Conservation (phyloP, 2,797 vertebrate species). For the Liparis tanakae region DNA sequence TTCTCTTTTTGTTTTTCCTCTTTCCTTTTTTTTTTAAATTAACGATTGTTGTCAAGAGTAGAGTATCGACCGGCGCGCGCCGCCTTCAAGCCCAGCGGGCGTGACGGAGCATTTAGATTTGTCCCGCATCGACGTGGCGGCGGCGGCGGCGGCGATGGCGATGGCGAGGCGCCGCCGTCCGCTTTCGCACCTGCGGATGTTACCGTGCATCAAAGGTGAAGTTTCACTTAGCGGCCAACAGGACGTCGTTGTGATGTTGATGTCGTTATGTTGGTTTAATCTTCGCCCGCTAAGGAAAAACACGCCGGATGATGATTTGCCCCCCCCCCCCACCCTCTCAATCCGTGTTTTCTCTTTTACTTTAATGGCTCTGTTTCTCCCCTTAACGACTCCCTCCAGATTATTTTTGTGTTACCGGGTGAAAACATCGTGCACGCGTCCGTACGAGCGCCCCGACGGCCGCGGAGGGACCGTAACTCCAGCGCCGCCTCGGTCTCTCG, state of each 20-base stretch:
- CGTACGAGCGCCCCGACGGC: not conserved
- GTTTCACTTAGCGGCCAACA: constrained; percentile 23
- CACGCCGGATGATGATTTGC: constrained; percentile 44
- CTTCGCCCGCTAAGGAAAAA: constrained; percentile 27
- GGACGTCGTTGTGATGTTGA: constrained; percentile 23
- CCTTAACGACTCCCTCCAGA: constrained; percentile 57
- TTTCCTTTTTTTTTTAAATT: not conserved
- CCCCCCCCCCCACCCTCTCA: constrained; percentile 49
- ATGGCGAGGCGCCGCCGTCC: constrained; percentile 6
- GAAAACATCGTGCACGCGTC: constrained; percentile 44
- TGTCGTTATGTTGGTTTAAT: constrained; percentile 41
- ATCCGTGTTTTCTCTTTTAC: constrained; percentile 59
- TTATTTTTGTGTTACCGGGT: constrained; percentile 18
- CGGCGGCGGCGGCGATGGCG: too few relatives aligned
- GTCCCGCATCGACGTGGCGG: constrained; percentile 7
- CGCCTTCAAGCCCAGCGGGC: constrained; percentile 16
- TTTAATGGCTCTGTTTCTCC: constrained; percentile 55
- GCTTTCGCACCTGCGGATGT: not conserved
- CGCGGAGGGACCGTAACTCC: constrained; percentile 45
- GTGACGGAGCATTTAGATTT: constrained; percentile 15
- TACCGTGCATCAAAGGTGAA: not conserved
- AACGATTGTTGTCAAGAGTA: constrained; percentile 19
- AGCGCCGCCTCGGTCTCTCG: constrained; percentile 53
- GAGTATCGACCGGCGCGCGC: constrained; percentile 14
- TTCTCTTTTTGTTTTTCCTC: too few relatives aligned